Conservation (phyloP, 2,888 invertebrate species). For the Nomada flava region DNA sequence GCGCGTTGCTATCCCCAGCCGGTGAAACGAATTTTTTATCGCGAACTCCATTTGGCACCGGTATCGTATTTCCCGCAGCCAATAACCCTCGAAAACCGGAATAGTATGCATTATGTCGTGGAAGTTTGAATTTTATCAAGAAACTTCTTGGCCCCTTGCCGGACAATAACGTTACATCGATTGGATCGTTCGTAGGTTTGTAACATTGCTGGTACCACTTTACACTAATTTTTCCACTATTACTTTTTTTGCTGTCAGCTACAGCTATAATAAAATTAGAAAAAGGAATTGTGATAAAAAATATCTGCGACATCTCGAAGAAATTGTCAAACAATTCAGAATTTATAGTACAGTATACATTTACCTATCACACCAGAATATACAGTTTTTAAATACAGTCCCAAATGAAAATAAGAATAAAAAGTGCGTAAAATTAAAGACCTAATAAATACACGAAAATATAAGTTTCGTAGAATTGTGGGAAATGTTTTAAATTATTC, state of each 20-base stretch:
- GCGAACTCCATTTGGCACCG: slow-evolving; percentile 59
- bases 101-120: slow-evolving; percentile 40
- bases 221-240: background rate
- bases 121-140: slow-evolving; percentile 56
- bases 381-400: too few species aligned
- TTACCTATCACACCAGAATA: too few species aligned
- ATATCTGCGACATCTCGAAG: too few species aligned
- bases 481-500: too few species aligned
- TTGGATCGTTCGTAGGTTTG: slow-evolving; percentile 37
- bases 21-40: slow-evolving; percentile 60
- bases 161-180: slow-evolving; percentile 42
- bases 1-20: slow-evolving; percentile 35
- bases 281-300: too few species aligned
- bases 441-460: too few species aligned
- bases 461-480: too few species aligned
- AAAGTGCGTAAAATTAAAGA: too few species aligned
- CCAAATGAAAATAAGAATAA: too few species aligned
- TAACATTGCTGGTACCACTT: slow-evolving; percentile 1
- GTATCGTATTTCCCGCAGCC: slow-evolving; percentile 53
- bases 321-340: background rate
- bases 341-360: too few species aligned
- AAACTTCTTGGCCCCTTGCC: slow-evolving; percentile 55
- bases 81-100: slow-evolving; percentile 52
- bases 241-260: too few species aligned
- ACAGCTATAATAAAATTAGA: too few species aligned